Percentiles rank a stretch among this genome's conserved stretches.
These are phyloP conservation scores for Drosophila sulfurigaster DNA, from an alignment of 1,140 invertebrate species.

Conservation along the genomic window DNA sequence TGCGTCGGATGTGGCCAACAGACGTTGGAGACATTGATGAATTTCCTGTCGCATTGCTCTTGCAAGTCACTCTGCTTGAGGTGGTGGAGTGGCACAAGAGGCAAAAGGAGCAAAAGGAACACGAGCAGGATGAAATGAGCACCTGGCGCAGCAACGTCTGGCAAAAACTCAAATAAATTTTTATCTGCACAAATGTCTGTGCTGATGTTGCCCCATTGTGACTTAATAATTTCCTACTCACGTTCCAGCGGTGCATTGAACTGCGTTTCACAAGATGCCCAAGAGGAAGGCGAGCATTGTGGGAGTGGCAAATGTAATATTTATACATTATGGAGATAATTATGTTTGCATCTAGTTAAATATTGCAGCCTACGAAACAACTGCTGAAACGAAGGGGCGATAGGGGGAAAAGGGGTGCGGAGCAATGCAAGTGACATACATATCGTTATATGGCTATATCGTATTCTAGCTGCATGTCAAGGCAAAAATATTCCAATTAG, in stretches of 20 bases:
- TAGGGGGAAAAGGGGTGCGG: no score
- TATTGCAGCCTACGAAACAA: background rate
- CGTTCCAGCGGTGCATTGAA: constrained; percentile 74
- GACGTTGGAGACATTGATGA: constrained; percentile 78
- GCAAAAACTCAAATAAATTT: constrained; percentile 56
- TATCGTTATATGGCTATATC: background rate
- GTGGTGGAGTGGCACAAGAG: constrained; percentile 5
- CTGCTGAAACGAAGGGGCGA: background rate
- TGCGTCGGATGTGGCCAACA: constrained; percentile 66
- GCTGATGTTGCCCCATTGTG: constrained; percentile 70
- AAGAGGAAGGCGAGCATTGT: background rate
- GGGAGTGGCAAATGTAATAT: constrained; percentile 15
- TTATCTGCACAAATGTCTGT: constrained; percentile 61
- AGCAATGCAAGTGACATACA: constrained; percentile 3
- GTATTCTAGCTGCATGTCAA: constrained; percentile 31
- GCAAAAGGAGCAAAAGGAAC: constrained; percentile 5
- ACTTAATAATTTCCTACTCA: constrained; percentile 82
- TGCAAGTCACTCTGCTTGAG: constrained; percentile 28
- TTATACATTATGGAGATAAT: constrained; percentile 27
- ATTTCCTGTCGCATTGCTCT: constrained; percentile 78
- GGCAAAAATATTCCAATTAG: constrained; percentile 53
- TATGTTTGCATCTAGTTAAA: constrained; percentile 32
- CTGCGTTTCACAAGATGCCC: constrained; percentile 43
- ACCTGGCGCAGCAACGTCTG: constrained; percentile 25
- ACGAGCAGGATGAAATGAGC: constrained; percentile 10